Conservation (phyloP, 2,797 vertebrate species). For the Paguma larvata region DNA sequence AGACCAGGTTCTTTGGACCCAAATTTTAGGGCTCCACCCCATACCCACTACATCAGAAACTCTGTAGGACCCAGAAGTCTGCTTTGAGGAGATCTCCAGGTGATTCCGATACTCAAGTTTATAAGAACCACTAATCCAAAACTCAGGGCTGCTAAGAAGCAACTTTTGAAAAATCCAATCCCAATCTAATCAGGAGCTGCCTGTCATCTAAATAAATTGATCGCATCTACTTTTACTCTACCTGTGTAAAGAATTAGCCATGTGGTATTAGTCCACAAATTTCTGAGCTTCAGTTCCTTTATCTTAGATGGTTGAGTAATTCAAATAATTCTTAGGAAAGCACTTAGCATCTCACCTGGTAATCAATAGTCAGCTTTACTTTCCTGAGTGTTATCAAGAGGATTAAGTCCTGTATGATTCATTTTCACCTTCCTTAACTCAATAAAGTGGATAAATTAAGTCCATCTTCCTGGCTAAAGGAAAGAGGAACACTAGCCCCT, state of each 20-base stretch:
- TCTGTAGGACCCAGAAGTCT: background rate
- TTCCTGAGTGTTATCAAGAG: background rate
- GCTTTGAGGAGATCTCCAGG: background rate
- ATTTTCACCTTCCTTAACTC: slow-evolving; percentile 13
- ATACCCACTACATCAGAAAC: background rate
- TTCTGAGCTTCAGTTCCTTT: background rate
- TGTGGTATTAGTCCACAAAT: background rate
- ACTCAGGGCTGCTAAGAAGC: background rate
- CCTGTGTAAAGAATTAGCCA: background rate
- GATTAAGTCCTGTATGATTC: background rate
- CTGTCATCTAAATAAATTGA: background rate
- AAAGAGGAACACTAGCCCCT: background rate
- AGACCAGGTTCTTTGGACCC: background rate
- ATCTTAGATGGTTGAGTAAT: background rate
- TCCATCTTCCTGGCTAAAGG: background rate
- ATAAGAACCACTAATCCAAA: background rate
- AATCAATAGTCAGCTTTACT: slow-evolving; percentile 9
- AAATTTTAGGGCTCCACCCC: background rate
- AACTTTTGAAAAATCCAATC: background rate
- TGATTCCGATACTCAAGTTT: background rate
- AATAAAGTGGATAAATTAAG: background rate
- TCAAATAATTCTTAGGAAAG: background rate
- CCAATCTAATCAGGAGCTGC: background rate
- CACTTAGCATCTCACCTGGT: background rate
- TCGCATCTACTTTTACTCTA: background rate